Evolutionary conservation across 2,888 invertebrate species (phyloP).

Genomic region (Heliconius cydno): DNA sequence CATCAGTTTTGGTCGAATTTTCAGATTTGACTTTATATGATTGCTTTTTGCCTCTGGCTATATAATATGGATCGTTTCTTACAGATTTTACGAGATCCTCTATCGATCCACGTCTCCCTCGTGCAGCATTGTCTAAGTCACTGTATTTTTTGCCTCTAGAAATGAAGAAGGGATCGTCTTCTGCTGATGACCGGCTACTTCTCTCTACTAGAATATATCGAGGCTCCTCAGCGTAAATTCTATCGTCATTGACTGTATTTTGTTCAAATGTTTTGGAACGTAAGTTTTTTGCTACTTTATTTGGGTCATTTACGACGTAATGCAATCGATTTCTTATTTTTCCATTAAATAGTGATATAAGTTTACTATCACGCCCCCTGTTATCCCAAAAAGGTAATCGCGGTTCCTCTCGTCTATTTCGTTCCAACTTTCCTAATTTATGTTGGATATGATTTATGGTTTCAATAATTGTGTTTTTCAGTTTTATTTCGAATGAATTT

Average conservation of each 20-base stretch:
- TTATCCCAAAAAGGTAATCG: constrained; percentile 61
- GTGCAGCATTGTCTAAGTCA: constrained; percentile 59
- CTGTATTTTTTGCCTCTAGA: constrained; percentile 71
- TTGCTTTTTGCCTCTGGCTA: constrained; percentile 80
- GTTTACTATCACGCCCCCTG: constrained; percentile 61
- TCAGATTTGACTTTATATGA: constrained; percentile 47
- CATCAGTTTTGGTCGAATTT: constrained; percentile 54
- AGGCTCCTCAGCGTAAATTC: constrained; percentile 82
- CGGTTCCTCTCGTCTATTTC: constrained; percentile 53
- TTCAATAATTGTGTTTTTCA: constrained; percentile 61
- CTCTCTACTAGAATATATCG: constrained; percentile 79
- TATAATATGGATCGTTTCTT: constrained; percentile 79
- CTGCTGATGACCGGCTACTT: constrained; percentile 71
- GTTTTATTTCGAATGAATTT: constrained; percentile 60
- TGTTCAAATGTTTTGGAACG: constrained; percentile 55
- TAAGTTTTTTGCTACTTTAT: constrained; percentile 28
- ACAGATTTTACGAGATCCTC: constrained; percentile 78
- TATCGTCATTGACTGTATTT: constrained; percentile 66
- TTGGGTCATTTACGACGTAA: constrained; percentile 24
- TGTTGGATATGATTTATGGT: constrained; percentile 62
- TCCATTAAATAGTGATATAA: constrained; percentile 60
- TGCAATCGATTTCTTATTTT: constrained; percentile 48
- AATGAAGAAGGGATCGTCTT: constrained; percentile 74
- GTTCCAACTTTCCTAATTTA: constrained; percentile 61
- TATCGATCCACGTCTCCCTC: constrained; percentile 70